These are phyloP conservation scores for Tauraco erythrolophus DNA, from an alignment of 2,113 vertebrate genomes.

Conservation along the genomic window DNA sequence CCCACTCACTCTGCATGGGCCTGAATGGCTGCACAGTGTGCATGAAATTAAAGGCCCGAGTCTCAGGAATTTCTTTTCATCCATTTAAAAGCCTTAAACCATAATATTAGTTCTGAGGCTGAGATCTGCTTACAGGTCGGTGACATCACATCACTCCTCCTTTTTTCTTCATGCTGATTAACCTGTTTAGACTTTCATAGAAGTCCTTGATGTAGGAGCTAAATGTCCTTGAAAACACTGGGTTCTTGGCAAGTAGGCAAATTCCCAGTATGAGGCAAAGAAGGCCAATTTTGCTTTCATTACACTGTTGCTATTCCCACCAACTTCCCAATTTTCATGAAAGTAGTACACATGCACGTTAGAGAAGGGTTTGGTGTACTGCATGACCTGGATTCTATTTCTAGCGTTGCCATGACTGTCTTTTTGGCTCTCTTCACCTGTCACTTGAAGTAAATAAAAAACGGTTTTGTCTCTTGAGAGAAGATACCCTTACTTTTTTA, in stretches of 20 bases:
- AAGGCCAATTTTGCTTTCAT: constrained; percentile 55
- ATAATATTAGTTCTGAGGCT: constrained; percentile 59
- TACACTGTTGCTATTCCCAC: constrained; percentile 66
- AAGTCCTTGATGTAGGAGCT: constrained; percentile 51
- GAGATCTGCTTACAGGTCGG: constrained; percentile 65
- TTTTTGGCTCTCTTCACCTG: not conserved
- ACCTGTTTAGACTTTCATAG: constrained; percentile 61
- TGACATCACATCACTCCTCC: constrained; percentile 35
- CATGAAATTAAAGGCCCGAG: not conserved
- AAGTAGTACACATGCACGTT: constrained; percentile 38
- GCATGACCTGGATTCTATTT: constrained; percentile 66
- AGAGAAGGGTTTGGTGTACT: constrained; percentile 10
- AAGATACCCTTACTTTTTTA: not conserved
- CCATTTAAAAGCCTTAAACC: constrained; percentile 27
- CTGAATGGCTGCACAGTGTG: not conserved
- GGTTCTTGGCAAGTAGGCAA: constrained; percentile 70
- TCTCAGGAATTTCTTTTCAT: constrained; percentile 35
- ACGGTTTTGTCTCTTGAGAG: not conserved
- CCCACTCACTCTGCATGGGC: not conserved
- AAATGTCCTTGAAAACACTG: constrained; percentile 61
- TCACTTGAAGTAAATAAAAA: constrained; percentile 50
- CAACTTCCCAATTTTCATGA: constrained; percentile 62
- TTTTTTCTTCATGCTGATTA: constrained; percentile 47
- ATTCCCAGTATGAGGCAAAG: constrained; percentile 67
- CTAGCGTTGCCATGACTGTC: not conserved